Percentiles rank a stretch among this genome's conserved stretches.
Conservation (phyloP, 1,140 invertebrate genomes). For the Armadillidium nasatum region DNA sequence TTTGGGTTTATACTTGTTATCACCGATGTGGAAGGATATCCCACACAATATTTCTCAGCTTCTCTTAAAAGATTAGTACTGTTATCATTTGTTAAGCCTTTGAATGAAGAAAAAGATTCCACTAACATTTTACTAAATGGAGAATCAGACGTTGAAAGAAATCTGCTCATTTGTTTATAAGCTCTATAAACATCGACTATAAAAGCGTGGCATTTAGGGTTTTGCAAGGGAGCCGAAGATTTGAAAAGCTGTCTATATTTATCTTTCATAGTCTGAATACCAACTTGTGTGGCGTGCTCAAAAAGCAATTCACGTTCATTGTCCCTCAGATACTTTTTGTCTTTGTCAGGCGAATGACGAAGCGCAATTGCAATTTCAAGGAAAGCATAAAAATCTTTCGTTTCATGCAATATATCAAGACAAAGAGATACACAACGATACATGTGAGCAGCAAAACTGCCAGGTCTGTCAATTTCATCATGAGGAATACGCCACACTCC, state of each 20-base stretch:
- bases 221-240: constrained; percentile 31
- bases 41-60: constrained; percentile 37
- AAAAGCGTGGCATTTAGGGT: constrained; percentile 34
- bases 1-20: not conserved
- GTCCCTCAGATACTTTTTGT: constrained; percentile 77
- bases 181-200: constrained; percentile 37
- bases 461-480: constrained; percentile 82
- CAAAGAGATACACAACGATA: constrained; percentile 73
- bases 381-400: constrained; percentile 73
- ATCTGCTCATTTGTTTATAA: constrained; percentile 37
- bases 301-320: constrained; percentile 70
- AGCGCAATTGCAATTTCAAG: constrained; percentile 73
- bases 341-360: constrained; percentile 69
- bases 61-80: constrained; percentile 33
- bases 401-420: constrained; percentile 71
- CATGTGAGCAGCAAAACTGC: constrained; percentile 87
- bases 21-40: constrained; percentile 1
- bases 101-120: constrained; percentile 30
- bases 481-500: constrained; percentile 75
- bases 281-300: constrained; percentile 60
- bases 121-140: constrained; percentile 36
- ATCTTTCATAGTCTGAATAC: constrained; percentile 42
- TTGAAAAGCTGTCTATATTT: constrained; percentile 42
- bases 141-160: constrained; percentile 36
- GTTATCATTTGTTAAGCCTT: constrained; percentile 26